These are phyloP conservation scores for Chaetophractus vellerosus DNA, from an alignment of 2,797 vertebrate species.

Conservation along the genomic window DNA sequence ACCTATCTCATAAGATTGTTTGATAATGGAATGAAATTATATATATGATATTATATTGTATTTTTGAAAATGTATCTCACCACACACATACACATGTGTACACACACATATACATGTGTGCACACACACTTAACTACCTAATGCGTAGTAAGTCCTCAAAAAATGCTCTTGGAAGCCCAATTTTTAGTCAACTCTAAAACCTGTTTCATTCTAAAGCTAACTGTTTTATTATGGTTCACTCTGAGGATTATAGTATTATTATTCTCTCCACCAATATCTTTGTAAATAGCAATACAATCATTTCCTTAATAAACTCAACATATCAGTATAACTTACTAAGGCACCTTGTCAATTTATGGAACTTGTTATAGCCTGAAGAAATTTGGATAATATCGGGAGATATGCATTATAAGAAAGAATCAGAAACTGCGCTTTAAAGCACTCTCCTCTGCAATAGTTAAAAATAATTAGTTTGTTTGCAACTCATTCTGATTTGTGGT, in stretches of 20 bases:
- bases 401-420: not conserved
- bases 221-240: not conserved
- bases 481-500: slow-evolving; percentile 24
- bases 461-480: slow-evolving; percentile 2
- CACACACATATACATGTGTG: rapidly evolving
- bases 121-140: not conserved
- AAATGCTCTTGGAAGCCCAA: not conserved
- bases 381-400: slow-evolving; percentile 1
- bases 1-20: not conserved
- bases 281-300: not conserved
- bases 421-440: not conserved
- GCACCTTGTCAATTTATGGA: not conserved
- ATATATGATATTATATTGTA: not conserved
- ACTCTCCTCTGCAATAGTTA: not conserved
- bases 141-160: not conserved
- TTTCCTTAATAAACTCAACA: not conserved
- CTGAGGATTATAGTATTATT: not conserved
- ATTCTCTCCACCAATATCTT: not conserved
- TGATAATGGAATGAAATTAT: not conserved
- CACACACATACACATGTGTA: no score
- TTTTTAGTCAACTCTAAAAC: not conserved
- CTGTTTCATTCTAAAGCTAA: not conserved
- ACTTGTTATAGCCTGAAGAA: not conserved
- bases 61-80: not conserved
- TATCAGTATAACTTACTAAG: not conserved